Percentiles rank a stretch among this genome's conserved stretches.
Conservation (phyloP, 2,113 vertebrate species). For the Poeciliopsis turrubarensis region DNA sequence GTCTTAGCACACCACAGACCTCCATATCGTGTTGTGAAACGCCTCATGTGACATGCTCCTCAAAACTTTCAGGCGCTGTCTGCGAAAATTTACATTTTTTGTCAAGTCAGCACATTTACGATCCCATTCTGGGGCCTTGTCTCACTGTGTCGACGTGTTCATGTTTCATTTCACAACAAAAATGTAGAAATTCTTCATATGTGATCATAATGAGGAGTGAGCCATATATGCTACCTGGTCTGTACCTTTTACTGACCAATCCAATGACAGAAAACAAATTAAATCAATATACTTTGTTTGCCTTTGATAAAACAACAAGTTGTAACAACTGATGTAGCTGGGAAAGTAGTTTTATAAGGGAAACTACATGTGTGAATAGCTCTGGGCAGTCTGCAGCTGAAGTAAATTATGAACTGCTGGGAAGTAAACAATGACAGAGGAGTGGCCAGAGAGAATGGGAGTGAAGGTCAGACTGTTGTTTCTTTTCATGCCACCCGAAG, state of each 20-base stretch:
- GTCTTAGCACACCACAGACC: background rate
- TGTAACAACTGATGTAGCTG: background rate
- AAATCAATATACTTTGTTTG: no score
- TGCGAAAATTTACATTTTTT: background rate
- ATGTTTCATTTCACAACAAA: no score
- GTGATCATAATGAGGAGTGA: no score
- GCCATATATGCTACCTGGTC: no score
- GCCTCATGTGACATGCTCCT: background rate
- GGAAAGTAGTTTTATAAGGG: background rate
- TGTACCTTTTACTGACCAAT: no score
- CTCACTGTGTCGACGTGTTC: no score
- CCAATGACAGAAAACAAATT: no score
- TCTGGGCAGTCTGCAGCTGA: slow-evolving; percentile 3
- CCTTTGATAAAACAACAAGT: no score
- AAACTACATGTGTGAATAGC: slow-evolving; percentile 4
- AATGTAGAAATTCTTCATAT: no score
- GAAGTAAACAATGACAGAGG: slow-evolving; percentile 27
- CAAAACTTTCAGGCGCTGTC: background rate
- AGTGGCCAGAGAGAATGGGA: slow-evolving; percentile 4
- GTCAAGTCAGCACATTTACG: background rate
- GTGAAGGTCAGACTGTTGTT: slow-evolving; percentile 39
- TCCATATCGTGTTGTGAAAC: background rate
- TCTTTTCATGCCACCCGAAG: slow-evolving; percentile 34
- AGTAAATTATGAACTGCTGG: slow-evolving; percentile 14
- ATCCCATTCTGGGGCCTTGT: background rate